Evolutionary conservation across 2,113 vertebrate species (phyloP), one percentile per base, ranked within the genome.

Genomic region (Stegostoma tigrinum): DNA sequence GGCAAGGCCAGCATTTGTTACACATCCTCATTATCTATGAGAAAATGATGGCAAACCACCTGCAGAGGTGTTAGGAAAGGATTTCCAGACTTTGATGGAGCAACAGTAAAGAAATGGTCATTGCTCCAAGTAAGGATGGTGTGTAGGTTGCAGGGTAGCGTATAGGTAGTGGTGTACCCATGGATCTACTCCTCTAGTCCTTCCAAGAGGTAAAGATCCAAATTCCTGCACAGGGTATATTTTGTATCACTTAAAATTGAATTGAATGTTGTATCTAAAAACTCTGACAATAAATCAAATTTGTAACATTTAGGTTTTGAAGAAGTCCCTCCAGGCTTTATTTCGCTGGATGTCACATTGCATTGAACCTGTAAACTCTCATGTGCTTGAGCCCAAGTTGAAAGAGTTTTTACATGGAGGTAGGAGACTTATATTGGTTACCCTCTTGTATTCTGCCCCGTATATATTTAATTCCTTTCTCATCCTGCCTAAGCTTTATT

Each of bases 361-460:
- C 52, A 48, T 2, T 72, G 68, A 75, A 52, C 67, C 42, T 75
- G 68, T 45, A 52, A 45, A 95, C 66, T 75, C 94, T 52, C 23
- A 15, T 19, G 45, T 48, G 5, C 68, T 34, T 72, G 94, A 72
- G 52, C 45, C 52, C 68, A 75, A 72, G 5, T 34, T 95, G 4
- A 45, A 95, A 95, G 94, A 95, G 94, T 95, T 95, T 72, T 52
- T 95, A 34, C 21, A 72, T 95, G 94, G 94, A 70, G 94, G 94
- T 95, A 95, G 45, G 94, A 52, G 52, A 52, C 7, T 5, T 38
- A 42, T 2, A 38, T 95, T 12, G 8, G n/a, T n/a, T 66, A 15
- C 61, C 7, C 27, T 27, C 86, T 55, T 72, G 52, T 72, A 34
- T 72, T 72, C 42, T 48, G 48, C 2, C 5, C 23, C 5, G 15